A percentile compares a stretch with the other conserved stretches of the same genome.
Conservation (phyloP, 2,113 vertebrate genomes). For the Jaculus jaculus region DNA sequence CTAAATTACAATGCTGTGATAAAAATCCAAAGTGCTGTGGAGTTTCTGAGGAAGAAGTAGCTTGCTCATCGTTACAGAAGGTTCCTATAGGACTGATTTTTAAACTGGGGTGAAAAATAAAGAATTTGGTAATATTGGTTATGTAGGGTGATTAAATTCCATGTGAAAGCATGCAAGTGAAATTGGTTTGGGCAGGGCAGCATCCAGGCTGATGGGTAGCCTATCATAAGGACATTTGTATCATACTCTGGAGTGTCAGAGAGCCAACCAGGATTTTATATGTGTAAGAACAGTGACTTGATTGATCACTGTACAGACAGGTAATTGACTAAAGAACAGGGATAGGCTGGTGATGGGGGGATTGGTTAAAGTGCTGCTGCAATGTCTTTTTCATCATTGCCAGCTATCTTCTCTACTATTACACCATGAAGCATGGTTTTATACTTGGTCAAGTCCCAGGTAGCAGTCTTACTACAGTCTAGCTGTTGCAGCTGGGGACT, state of each 20-base stretch:
- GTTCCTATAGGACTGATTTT: background rate
- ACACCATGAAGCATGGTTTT: background rate
- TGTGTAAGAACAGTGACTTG: background rate
- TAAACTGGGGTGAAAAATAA: background rate
- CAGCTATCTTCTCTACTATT: rapidly evolving
- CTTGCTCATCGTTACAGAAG: background rate
- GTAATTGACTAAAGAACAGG: background rate
- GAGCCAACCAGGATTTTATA: background rate
- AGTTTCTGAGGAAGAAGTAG: background rate
- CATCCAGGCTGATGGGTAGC: background rate
- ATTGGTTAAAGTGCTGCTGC: background rate
- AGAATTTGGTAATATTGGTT: background rate
- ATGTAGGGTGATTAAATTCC: background rate
- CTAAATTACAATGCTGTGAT: background rate
- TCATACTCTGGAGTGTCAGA: background rate
- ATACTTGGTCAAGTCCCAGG: background rate
- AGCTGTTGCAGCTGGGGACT: background rate
- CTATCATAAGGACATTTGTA: background rate
- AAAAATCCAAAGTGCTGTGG: background rate
- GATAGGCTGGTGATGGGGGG: background rate
- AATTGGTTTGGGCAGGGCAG: background rate
- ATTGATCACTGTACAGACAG: background rate
- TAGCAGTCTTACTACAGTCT: background rate
- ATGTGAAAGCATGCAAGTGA: background rate
- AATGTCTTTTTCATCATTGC: background rate